Evolutionary conservation across 2,797 vertebrate species (phyloP).

Genomic region (Gadopsis marmoratus): DNA sequence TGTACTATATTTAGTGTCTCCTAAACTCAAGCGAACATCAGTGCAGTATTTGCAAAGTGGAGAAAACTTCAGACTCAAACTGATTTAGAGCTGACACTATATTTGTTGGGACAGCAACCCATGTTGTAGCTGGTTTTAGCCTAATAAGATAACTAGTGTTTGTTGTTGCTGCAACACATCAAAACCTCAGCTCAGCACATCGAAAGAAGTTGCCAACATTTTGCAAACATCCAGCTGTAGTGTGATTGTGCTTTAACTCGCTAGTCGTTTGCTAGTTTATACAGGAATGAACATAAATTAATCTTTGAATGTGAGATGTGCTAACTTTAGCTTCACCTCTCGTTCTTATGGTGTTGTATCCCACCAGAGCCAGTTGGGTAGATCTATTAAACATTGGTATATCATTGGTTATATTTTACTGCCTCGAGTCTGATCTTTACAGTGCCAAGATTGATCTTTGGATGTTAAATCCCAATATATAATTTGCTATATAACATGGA

Average conservation of each 20-base stretch:
- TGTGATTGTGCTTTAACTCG: conserved; percentile 28
- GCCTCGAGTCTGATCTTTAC: neutral
- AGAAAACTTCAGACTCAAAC: conserved; percentile 10
- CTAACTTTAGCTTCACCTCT: neutral
- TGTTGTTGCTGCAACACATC: neutral
- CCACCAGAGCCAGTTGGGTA: neutral
- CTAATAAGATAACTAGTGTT: neutral
- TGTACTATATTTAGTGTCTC: neutral
- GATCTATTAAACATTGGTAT: neutral
- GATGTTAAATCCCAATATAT: neutral
- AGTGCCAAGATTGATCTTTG: neutral
- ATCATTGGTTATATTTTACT: neutral
- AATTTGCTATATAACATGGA: neutral
- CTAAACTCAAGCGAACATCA: conserved; percentile 3
- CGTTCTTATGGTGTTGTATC: neutral
- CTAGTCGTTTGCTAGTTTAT: neutral
- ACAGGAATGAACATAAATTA: neutral
- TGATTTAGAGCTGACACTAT: neutral
- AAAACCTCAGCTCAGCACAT: conserved; percentile 2
- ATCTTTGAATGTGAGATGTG: conserved; percentile 9
- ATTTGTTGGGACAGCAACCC: neutral
- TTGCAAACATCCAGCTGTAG: conserved; percentile 4
- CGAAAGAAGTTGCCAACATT: neutral
- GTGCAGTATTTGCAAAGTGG: conserved; percentile 4
- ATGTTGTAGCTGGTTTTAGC: neutral